Conservation (phyloP, 2,888 invertebrate species). For the Clusia tigrina region DNA sequence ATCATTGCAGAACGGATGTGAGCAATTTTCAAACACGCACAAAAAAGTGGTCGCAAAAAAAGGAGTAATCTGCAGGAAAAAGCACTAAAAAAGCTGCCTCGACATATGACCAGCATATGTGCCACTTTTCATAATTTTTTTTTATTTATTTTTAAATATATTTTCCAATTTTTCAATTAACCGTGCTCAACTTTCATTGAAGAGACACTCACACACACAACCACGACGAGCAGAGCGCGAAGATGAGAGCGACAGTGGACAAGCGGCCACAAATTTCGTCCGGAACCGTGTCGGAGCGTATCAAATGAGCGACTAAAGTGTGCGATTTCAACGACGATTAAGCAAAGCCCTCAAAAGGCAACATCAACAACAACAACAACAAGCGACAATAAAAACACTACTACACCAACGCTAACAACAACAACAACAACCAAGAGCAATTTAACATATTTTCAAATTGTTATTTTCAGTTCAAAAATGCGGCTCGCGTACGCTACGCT, state of each 20-base stretch:
- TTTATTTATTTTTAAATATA: no score
- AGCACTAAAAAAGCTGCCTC: background rate
- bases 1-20: background rate
- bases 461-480: conserved; percentile 1
- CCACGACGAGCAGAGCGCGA: no score
- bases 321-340: conserved; percentile 32
- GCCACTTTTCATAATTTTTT: background rate
- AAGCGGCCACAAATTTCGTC: no score
- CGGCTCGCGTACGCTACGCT: background rate
- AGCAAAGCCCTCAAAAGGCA: background rate
- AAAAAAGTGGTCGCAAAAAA: background rate
- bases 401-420: background rate
- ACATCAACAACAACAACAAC: no score
- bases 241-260: no score
- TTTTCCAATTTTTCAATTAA: no score
- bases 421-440: conserved; percentile 12
- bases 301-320: conserved; percentile 39
- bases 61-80: background rate
- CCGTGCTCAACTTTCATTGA: no score
- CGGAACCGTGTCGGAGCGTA: conserved; percentile 21
- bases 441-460: background rate
- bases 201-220: no score
- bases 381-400: conserved; percentile 6
- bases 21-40: background rate
- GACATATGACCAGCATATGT: conserved; percentile 1